phyloP scores from a whole-genome alignment of 2,113 vertebrate genomes.

The Xenus cinereus region DNA sequence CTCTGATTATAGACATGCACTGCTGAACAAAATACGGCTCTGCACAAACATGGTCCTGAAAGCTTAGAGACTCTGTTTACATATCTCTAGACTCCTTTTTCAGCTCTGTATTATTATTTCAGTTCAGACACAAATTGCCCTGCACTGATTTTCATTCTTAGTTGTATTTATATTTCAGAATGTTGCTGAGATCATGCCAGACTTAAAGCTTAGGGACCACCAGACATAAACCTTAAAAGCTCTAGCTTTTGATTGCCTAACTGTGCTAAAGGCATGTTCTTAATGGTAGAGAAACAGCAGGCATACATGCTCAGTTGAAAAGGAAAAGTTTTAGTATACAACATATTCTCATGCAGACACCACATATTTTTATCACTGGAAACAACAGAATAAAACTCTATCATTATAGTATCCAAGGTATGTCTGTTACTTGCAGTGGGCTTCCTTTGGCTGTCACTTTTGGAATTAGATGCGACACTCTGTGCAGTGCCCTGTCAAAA shows the following conservation, averaged over 20 bases:
- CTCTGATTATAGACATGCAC: not conserved
- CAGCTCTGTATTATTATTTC: not conserved
- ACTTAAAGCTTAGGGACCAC: not conserved
- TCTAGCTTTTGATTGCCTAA: not conserved
- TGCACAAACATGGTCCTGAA: not conserved
- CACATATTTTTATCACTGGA: not conserved
- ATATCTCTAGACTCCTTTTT: not conserved
- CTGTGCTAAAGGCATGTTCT: constrained; percentile 36
- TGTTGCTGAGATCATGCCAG: not conserved
- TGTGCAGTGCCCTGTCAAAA: not conserved
- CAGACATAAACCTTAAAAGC: not conserved
- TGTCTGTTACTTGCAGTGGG: not conserved
- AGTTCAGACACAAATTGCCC: not conserved
- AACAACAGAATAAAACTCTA: constrained; percentile 37
- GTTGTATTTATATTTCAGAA: not conserved
- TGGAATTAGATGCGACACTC: not conserved
- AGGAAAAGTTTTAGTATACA: not conserved
- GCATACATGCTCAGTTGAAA: not conserved
- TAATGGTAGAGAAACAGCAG: not conserved
- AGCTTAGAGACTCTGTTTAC: not conserved
- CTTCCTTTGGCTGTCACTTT: not conserved
- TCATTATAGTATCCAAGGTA: not conserved
- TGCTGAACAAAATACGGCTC: not conserved
- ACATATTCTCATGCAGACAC: not conserved
- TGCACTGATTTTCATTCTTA: not conserved